Percentiles rank a stretch among this genome's conserved stretches.
Conservation (phyloP, 2,113 vertebrate species). For the Dipodomys spectabilis region DNA sequence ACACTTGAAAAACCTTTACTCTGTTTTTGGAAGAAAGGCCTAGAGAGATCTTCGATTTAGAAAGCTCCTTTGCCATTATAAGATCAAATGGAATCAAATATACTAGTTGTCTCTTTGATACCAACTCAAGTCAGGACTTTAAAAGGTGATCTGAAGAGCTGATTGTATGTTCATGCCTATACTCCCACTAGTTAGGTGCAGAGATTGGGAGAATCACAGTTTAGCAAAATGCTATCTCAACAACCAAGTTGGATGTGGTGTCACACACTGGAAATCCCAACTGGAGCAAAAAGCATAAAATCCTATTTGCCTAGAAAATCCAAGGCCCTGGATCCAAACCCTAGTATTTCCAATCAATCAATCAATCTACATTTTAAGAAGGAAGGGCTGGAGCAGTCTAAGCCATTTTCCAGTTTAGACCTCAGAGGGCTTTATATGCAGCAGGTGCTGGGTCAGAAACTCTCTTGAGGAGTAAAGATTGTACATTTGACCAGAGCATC, state of each 20-base stretch:
- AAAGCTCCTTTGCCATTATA: neutral
- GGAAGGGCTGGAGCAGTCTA: neutral
- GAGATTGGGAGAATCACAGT: too few species aligned
- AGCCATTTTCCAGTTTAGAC: neutral
- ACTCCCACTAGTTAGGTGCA: too few species aligned
- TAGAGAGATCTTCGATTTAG: neutral
- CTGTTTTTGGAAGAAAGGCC: neutral
- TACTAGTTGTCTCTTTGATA: neutral
- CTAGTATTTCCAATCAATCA: too few species aligned
- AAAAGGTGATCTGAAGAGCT: neutral
- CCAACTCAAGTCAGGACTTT: slow-evolving; percentile 9
- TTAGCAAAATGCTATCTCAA: too few species aligned
- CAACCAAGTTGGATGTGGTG: too few species aligned
- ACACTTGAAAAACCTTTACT: neutral
- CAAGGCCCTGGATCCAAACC: too few species aligned
- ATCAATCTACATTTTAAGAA: too few species aligned
- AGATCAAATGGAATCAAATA: slow-evolving; percentile 26
- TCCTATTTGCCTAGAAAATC: too few species aligned
- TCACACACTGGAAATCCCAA: too few species aligned
- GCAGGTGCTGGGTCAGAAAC: neutral
- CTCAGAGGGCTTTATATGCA: neutral
- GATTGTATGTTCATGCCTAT: too few species aligned
- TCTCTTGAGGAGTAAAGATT: neutral
- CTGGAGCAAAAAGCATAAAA: too few species aligned
- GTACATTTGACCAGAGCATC: neutral